phyloP scores from a whole-genome alignment of 2,888 invertebrate species.

The Hedychridium roseum region DNA sequence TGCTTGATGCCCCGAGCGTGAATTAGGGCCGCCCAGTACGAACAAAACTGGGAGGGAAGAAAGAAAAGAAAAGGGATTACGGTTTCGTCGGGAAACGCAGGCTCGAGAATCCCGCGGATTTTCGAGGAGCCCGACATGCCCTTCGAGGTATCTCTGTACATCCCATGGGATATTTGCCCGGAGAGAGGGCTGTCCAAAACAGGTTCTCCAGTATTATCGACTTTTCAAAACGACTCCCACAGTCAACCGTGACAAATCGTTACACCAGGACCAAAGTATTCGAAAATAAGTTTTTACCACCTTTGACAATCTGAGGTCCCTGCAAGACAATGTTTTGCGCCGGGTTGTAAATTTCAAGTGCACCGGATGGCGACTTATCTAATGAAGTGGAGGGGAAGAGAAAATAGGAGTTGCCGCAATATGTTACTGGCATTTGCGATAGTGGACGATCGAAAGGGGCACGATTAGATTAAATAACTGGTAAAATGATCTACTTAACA shows the following conservation, averaged over 20 bases:
- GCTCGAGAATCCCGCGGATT: slow-evolving; percentile 43
- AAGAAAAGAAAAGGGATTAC: slow-evolving; percentile 36
- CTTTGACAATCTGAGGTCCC: no score
- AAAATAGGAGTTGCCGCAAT: no score
- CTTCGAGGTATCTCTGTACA: slow-evolving; percentile 18
- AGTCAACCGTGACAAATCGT: slow-evolving; percentile 38
- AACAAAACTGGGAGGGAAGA: slow-evolving; percentile 13
- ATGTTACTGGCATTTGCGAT: no score
- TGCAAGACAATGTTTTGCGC: no score
- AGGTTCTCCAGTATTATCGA: slow-evolving; percentile 36
- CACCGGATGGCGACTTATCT: no score
- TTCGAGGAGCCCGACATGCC: slow-evolving; percentile 16
- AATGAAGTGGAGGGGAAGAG: no score
- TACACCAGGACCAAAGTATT: no score
- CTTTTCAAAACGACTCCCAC: slow-evolving; percentile 20
- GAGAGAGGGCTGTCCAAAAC: slow-evolving; percentile 36
- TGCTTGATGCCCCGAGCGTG: no score
- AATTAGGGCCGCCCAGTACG: no score
- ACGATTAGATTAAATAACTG: slow-evolving; percentile 64
- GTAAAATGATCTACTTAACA: slow-evolving; percentile 63
- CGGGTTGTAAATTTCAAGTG: no score
- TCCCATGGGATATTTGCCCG: slow-evolving; percentile 42
- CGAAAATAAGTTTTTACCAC: no score
- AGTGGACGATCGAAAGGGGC: no score
- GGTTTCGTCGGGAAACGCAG: slow-evolving; percentile 34